Percentiles rank a stretch among this genome's conserved stretches.
These are phyloP conservation scores for Parazoanthus swiftii DNA, from an alignment of 92 coral and sea anemone genomes.

Conservation along the genomic window DNA sequence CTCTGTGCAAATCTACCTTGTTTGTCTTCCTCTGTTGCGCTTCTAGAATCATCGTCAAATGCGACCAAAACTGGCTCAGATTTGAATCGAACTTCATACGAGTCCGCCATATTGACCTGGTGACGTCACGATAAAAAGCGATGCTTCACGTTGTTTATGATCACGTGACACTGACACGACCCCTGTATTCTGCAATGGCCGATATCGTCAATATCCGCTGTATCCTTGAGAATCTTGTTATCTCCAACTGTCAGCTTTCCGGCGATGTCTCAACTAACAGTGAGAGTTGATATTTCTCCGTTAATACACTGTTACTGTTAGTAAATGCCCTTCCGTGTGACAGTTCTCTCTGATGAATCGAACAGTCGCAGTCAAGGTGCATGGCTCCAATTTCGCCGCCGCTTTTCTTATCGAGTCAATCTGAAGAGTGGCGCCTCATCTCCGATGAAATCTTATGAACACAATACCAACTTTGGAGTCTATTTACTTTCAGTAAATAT, in stretches of 20 bases:
- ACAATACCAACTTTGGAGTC: constrained; percentile 8
- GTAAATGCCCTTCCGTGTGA: not conserved
- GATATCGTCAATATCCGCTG: constrained; percentile 38
- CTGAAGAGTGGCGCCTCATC: not conserved
- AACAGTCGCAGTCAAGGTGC: too few relatives aligned
- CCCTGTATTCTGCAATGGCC: constrained; percentile 2
- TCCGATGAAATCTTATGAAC: constrained; percentile 10
- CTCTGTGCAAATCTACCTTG: constrained; percentile 77
- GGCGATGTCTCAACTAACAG: not conserved
- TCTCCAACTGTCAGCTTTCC: constrained; percentile 2
- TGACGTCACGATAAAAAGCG: constrained; percentile 44
- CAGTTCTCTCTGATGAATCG: too few relatives aligned
- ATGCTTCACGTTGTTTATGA: constrained; percentile 33
- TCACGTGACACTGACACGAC: constrained; percentile 32
- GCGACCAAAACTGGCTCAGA: constrained; percentile 41
- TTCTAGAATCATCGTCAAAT: constrained; percentile 30
- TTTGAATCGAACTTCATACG: constrained; percentile 37
- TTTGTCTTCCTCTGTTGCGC: constrained; percentile 51
- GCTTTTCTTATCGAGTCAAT: not conserved
- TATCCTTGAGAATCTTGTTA: not conserved
- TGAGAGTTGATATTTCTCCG: not conserved
- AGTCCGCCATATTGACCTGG: constrained; percentile 51
- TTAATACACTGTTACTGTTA: not conserved
- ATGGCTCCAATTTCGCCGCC: not conserved
- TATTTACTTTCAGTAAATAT: constrained; percentile 23